Percentiles rank a stretch among this genome's conserved stretches.
Evolutionary conservation across 1,140 invertebrate genomes (phyloP).

Genomic region (Cydia fagiglandana): DNA sequence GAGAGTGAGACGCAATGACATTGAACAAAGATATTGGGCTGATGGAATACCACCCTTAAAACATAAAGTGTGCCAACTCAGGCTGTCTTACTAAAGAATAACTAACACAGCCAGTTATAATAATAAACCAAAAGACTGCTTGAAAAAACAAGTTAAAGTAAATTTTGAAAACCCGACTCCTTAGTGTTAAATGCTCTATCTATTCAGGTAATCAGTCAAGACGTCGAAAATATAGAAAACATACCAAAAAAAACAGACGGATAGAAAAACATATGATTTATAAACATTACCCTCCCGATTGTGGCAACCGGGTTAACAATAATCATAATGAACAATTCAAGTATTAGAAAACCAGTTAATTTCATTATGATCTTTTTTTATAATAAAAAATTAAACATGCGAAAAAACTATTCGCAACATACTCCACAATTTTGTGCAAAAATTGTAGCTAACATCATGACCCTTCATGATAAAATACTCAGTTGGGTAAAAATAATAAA

Average conservation of each 20-base stretch:
- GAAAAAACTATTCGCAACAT: not conserved
- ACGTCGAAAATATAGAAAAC: not conserved
- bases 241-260: not conserved
- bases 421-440: not conserved
- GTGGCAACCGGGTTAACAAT: not conserved
- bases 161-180: no score
- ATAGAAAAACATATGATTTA: not conserved
- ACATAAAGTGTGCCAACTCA: no score
- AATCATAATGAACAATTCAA: slow-evolving; percentile 5
- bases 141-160: no score
- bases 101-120: not conserved
- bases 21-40: no score
- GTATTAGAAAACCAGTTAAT: not conserved
- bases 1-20: no score
- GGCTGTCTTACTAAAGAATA: not conserved
- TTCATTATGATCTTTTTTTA: no score
- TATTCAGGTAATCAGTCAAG: not conserved
- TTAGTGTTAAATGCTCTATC: no score
- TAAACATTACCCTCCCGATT: not conserved
- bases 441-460: not conserved
- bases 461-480: not conserved
- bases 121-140: not conserved
- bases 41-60: no score
- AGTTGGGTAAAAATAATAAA: not conserved
- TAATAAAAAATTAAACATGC: not conserved